Conservation (phyloP, 2,797 vertebrate genomes). For the Botia almorhae region DNA sequence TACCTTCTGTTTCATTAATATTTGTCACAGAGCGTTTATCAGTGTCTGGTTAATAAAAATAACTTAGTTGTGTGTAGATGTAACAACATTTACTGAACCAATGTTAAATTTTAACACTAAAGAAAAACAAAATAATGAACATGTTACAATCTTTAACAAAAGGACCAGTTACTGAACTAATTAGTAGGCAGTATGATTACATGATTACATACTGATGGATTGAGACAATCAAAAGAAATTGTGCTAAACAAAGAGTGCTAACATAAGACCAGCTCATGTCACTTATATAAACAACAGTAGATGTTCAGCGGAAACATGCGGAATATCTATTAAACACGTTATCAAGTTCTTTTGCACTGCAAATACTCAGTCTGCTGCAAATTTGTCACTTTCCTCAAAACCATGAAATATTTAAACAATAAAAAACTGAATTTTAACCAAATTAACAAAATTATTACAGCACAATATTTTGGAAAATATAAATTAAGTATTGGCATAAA, state of each 20-base stretch:
- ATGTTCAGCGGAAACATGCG: slow-evolving; percentile 3
- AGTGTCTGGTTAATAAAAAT: neutral
- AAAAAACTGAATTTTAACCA: too few relatives aligned
- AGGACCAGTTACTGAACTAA: neutral
- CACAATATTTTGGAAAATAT: neutral
- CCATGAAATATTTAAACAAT: neutral
- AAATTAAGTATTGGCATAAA: too few relatives aligned
- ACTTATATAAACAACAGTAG: slow-evolving; percentile 42
- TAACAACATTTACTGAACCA: neutral
- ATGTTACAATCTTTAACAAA: slow-evolving; percentile 3
- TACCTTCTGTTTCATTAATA: neutral
- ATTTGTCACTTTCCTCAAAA: neutral
- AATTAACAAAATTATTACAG: neutral
- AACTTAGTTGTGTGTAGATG: neutral
- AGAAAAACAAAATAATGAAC: neutral
- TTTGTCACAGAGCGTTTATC: neutral
- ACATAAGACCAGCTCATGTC: slow-evolving; percentile 78
- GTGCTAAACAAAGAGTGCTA: slow-evolving; percentile 6
- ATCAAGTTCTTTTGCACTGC: neutral
- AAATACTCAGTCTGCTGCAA: too few relatives aligned
- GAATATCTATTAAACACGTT: slow-evolving; percentile 2
- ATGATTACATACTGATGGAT: neutral
- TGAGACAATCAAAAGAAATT: neutral
- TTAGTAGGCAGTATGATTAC: neutral
- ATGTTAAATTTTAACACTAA: neutral